Evolutionary conservation across 2,113 vertebrate genomes (phyloP), one percentile per base, ranked within the genome.

Genomic region (Ailurus styani): DNA sequence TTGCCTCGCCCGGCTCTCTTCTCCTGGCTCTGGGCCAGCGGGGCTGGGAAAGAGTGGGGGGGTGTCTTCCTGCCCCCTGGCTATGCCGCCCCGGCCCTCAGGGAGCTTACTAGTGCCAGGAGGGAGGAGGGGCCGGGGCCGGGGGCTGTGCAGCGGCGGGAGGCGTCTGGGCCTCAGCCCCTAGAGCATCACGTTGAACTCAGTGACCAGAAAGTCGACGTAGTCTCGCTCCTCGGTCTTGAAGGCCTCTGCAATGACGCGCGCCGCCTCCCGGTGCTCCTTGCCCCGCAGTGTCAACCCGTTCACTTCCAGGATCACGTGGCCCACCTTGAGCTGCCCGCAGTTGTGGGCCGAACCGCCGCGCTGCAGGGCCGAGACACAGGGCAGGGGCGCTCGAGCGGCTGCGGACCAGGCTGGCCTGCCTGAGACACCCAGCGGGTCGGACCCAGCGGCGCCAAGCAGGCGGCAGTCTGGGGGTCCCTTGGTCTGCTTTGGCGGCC

Each of bases 341-440:
- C 99, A 99, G 99, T 99, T 99, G 98, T 99, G 99, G 0, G 99
- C 99, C 0, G 99, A 99, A 17, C 99, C 99, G 0, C 99, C 99
- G 13, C 99, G 99, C 99, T 99, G 99, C 1, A 0, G 40, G 40
- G 89, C 47, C 0, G 60, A 62, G 66, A 95, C 17, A 95, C 25
- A 66, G 77, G 66, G 34, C 29, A 21, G 12, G 0, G 17, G 62
- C 25, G 89, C 5, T 0, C 2, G 7, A 25, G 57, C 1, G 0
- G n/a, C 73, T 3, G 5, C 54, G 68, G 10, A 12, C 10, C 23
- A 13, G 34, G 70, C 23, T 7, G 29, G 37, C 87, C 55, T 7
- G 81, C 54, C 60, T 90, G 6, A 13, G 25, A 64, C 57, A 9
- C 68, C 62, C 50, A 0, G 8, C 0, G 5, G 40, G 52, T 15